Evolutionary conservation across 2,888 invertebrate species (phyloP), one percentile per base, ranked within the genome.

Genomic region (Odontomyia ornata): DNA sequence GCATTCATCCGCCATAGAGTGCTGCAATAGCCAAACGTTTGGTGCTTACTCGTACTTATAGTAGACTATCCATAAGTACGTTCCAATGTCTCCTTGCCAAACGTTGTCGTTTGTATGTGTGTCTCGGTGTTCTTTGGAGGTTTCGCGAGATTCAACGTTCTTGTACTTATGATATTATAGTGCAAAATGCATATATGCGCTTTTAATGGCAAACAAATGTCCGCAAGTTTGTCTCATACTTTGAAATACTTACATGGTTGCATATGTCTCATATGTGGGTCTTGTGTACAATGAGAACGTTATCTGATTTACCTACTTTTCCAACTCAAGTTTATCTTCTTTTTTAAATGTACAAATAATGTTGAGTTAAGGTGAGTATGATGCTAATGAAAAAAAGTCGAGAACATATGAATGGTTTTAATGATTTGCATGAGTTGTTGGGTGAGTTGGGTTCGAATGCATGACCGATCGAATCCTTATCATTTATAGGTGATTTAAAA

Each of bases 271-370:
- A 73, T 73, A 79, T 73, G 77, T 78, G 75, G 76, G 76, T 79
- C 75, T 76, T 62, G 67, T 76, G 76, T 77, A 76, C 75, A 77
- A 77, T 79, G 78, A 76, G 71, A 67, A 36, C 72, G 56, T 77
- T 79, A 78, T 79, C 78, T 79, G 78, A 79, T 78, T 77, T 79
- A 78, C 78, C 78, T 76, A 79, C 77, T 77, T 79, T 78, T 77
- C 64, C 75, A 78, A 46, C 71, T 77, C 78, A 77, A 73, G 77
- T 77, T 76, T 78, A 79, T 79, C 78, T 77, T 76, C 76, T 76
- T 72, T 67, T 76, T 57, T 4, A 18, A 52, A 52, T 15, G 52
- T 52, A 52, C 52, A 18, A 52, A 52, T 52, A 52, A 18, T 52
- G 52, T 52, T 52, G 3, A 18, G 5, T 18, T 4, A 18, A 4